Conservation (phyloP, 2,888 invertebrate species). For the Eudemis profundana region DNA sequence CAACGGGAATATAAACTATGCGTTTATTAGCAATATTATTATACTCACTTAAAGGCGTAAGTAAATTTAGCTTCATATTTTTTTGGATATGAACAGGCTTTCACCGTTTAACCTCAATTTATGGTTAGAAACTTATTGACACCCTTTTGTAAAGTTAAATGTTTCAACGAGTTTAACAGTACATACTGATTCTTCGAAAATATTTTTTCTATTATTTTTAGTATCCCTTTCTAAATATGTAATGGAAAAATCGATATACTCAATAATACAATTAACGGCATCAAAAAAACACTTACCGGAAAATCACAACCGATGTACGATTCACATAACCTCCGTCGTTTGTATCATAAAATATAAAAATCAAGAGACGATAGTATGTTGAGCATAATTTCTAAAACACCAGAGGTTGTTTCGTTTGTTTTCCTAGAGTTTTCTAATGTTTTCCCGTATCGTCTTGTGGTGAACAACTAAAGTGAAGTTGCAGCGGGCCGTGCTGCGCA, state of each 20-base stretch:
- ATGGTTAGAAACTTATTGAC: neutral
- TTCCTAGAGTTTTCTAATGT: slow-evolving; percentile 53
- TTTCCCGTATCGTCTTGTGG: slow-evolving; percentile 49
- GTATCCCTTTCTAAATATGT: neutral
- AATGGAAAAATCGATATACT: slow-evolving; percentile 14
- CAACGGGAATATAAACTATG: neutral
- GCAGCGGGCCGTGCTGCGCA: slow-evolving; percentile 61
- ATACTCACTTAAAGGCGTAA: too few relatives aligned
- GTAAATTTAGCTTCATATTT: too few relatives aligned
- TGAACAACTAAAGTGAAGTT: slow-evolving; percentile 59
- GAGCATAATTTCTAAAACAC: slow-evolving; percentile 14
- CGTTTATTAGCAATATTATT: too few relatives aligned
- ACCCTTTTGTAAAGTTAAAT: neutral
- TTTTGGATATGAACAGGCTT: neutral
- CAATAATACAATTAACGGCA: neutral
- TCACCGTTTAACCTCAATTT: slow-evolving; percentile 7
- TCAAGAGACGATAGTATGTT: neutral
- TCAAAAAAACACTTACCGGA: slow-evolving; percentile 23
- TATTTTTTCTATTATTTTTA: neutral
- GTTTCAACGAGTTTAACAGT: neutral
- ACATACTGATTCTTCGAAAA: neutral
- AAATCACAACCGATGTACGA: neutral
- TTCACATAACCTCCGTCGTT: neutral
- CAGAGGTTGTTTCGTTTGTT: slow-evolving; percentile 46
- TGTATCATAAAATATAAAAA: slow-evolving; percentile 23